A percentile compares a stretch with the other conserved stretches of the same genome.
Conservation (phyloP, 2,888 invertebrate genomes). For the Odontothrips loti region DNA sequence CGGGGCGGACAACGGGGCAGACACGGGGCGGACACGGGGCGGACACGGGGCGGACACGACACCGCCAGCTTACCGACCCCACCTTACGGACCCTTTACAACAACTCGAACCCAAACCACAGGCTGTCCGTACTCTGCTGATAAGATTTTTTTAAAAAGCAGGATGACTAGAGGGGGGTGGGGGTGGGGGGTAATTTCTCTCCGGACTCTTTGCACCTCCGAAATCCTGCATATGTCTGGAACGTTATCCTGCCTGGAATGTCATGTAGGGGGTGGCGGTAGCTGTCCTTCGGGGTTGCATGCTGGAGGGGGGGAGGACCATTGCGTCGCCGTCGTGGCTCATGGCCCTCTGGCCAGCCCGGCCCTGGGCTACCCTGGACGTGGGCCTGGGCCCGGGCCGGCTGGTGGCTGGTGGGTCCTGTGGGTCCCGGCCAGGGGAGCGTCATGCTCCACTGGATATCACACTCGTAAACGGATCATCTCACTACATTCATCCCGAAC, state of each 20-base stretch:
- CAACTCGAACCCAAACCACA: too few species aligned
- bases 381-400: neutral
- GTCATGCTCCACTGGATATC: constrained; percentile 24
- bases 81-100: too few species aligned
- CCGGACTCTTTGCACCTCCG: too few species aligned
- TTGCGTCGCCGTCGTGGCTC: too few species aligned
- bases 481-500: constrained; percentile 32
- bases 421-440: neutral
- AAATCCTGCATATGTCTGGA: neutral
- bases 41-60: too few species aligned
- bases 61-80: too few species aligned
- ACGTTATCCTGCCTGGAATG: constrained; percentile 9
- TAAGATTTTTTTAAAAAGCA: neutral
- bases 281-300: neutral
- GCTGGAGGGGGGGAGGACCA: neutral
- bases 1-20: too few species aligned
- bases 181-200: too few species aligned
- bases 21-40: too few species aligned
- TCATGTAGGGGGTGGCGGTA: neutral
- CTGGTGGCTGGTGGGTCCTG: neutral
- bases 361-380: neutral
- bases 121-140: too few species aligned
- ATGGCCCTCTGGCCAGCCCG: neutral
- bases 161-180: too few species aligned
- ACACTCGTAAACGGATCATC: constrained; percentile 28